Evolutionary conservation across 1,140 invertebrate species (phyloP).

Genomic region (Pogonus chalceus): DNA sequence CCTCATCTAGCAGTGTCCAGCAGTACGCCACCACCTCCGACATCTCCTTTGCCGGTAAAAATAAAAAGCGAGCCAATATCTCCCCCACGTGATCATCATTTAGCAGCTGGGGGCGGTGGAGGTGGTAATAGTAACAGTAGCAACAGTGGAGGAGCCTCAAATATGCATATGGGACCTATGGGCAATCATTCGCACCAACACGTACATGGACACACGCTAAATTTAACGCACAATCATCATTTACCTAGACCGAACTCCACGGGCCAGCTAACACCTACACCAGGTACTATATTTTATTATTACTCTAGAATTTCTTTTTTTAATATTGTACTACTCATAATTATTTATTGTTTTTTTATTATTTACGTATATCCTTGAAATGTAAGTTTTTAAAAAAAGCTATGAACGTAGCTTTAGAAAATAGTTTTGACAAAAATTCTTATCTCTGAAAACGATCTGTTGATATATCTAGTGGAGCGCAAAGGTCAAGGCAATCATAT

Average conservation of each 20-base stretch:
- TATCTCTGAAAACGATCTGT: too few species aligned
- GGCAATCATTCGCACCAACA: conserved; percentile 38
- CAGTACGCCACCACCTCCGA: conserved; percentile 69
- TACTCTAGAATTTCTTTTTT: too few species aligned
- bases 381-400: too few species aligned
- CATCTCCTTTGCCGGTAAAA: conserved; percentile 73
- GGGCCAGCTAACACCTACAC: conserved; percentile 50
- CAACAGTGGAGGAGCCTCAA: conserved; percentile 34
- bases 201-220: conserved; percentile 37
- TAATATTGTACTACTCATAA: too few species aligned
- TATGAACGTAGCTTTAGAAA: too few species aligned
- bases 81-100: conserved; percentile 61
- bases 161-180: conserved; percentile 35
- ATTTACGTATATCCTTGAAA: too few species aligned
- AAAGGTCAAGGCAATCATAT: too few species aligned
- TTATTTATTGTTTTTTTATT: too few species aligned
- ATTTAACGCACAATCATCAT: conserved; percentile 31
- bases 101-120: conserved; percentile 23
- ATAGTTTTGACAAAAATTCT: too few species aligned
- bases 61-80: conserved; percentile 93
- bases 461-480: too few species aligned
- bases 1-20: conserved; percentile 70
- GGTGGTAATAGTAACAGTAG: conserved; percentile 31
- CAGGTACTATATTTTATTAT: conserved; percentile 33
- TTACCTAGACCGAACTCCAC: conserved; percentile 37